Conservation (phyloP, 1,140 invertebrate genomes). For the Eurosta solidaginis region DNA sequence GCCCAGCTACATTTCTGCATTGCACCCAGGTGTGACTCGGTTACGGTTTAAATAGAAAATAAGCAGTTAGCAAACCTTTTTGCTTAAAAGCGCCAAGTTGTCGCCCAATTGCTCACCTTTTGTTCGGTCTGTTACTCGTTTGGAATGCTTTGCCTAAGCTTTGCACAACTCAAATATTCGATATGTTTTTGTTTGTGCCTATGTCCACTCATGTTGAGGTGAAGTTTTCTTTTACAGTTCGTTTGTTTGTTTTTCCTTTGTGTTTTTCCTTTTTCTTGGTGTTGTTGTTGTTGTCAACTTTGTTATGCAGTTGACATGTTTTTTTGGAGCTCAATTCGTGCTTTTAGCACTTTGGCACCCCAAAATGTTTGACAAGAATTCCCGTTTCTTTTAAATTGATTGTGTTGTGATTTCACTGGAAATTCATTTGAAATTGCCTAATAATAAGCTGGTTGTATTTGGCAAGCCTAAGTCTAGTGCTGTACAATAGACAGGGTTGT, state of each 20-base stretch:
- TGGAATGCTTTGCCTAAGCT: not conserved
- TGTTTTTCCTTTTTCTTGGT: not conserved
- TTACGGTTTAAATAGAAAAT: not conserved
- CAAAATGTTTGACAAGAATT: constrained; percentile 11
- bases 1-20: not conserved
- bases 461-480: not conserved
- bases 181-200: not conserved
- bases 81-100: not conserved
- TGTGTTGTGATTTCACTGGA: constrained; percentile 11
- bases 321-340: not conserved
- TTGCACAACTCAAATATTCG: not conserved
- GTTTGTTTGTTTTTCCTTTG: too few relatives aligned
- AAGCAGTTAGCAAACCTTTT: not conserved
- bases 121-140: not conserved
- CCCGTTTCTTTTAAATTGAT: constrained; percentile 13
- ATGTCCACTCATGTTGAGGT: not conserved
- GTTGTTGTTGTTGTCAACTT: not conserved
- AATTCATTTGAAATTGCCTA: not conserved
- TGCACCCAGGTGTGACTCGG: not conserved
- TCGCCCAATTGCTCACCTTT: not conserved
- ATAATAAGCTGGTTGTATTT: not conserved
- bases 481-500: too few relatives aligned
- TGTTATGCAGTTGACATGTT: constrained; percentile 21
- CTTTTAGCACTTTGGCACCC: not conserved
- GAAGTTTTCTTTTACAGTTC: too few relatives aligned